Evolutionary conservation across 2,888 invertebrate genomes (phyloP), one percentile per base, ranked within the genome.

Genomic region (Baronia brevicornis): DNA sequence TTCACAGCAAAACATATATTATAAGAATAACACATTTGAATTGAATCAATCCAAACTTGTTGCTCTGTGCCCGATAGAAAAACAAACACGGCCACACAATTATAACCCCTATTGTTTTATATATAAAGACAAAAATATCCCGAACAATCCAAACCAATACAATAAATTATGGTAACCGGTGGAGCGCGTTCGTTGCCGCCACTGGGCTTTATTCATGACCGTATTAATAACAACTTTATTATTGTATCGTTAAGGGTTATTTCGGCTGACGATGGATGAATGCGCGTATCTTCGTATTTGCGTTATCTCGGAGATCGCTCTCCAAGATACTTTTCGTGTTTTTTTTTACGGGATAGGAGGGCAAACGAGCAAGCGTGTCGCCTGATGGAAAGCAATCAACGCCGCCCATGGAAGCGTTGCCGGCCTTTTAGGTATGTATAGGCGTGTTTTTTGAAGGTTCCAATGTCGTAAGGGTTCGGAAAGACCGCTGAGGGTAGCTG

Each of bases 21-120:
- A n/a, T n/a, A n/a, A n/a, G n/a, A n/a, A n/a, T n/a, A n/a, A 15
- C 12, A 23, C 30, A 30, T 18, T 12, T 12, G 11, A 7, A 30
- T 17, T 24, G 18, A 10, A n/a, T n/a, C n/a, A 23, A 22, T 24
- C 17, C 15, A 24, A 30, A 30, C 23, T 30, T 30, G 23, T 30
- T 30, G 29, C 29, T 14, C 7, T 17, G 11, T 23, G 3, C 5
- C n/a, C 9, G 5, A 15, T 22, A 15, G 11, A 18, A 30, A 28
- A 22, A 22, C 17, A 10, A 17, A 8, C 7, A 3, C 10, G 6
- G n/a, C 17, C 20, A 22, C 7, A 10, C 10, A 2, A 24, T 23
- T 17, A 30, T 30, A 7, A 17, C 4, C 11, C 18, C 23, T 23
- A 23, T n/a, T 1, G 2, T 4, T 1, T 0, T 6, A 0, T 8